Conservation (phyloP, 2,113 vertebrate genomes). For the Apistogramma diplotaenia region DNA sequence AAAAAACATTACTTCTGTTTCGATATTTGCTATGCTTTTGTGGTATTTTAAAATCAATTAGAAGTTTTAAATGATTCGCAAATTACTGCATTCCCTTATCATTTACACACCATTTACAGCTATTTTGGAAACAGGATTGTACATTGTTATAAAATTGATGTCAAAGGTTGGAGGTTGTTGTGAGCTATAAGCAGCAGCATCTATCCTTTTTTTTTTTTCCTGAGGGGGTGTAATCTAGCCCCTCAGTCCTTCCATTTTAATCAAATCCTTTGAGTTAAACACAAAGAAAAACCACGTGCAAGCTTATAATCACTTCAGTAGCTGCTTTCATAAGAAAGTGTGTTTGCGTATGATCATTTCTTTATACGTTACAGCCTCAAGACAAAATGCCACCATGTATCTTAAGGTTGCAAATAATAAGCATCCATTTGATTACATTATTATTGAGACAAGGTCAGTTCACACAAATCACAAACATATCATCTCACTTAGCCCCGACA, state of each 20-base stretch:
- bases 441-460: background rate
- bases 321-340: background rate
- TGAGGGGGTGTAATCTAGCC: background rate
- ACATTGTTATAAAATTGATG: background rate
- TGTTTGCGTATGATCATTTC: background rate
- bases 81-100: background rate
- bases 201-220: background rate
- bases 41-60: background rate
- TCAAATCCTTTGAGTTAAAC: slow-evolving; percentile 48
- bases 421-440: slow-evolving; percentile 3
- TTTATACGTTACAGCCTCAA: background rate
- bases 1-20: accelerated
- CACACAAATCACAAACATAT: background rate
- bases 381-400: background rate
- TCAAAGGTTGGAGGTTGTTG: background rate
- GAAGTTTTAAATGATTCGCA: background rate
- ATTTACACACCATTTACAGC: background rate
- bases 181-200: background rate
- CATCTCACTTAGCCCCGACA: background rate
- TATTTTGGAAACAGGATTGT: background rate
- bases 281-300: slow-evolving; percentile 28
- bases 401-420: background rate
- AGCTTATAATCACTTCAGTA: slow-evolving; percentile 30
- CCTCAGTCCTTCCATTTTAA: slow-evolving; percentile 37
- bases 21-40: background rate